A percentile compares a stretch with the other conserved stretches of the same genome.
Conservation (phyloP, 2,797 vertebrate genomes). For the Clarias laeviceps region DNA sequence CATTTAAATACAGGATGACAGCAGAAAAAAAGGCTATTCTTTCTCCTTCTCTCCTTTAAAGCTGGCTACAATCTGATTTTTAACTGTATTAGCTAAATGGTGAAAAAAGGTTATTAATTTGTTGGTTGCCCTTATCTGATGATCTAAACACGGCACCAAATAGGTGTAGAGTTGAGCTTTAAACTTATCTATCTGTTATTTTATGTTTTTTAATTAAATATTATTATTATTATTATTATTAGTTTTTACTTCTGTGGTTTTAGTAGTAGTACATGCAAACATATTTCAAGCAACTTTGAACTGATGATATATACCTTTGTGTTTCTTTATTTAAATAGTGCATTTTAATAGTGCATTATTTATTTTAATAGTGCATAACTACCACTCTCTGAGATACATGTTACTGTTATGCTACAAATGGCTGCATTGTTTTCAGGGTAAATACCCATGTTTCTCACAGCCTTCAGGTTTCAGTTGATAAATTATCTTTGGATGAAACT, state of each 20-base stretch:
- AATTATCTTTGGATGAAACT: slow-evolving; percentile 24
- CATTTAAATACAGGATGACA: slow-evolving; percentile 1
- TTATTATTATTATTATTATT: no score
- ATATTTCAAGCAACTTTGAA: neutral
- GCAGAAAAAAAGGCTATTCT: neutral
- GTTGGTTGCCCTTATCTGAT: neutral
- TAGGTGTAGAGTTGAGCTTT: neutral
- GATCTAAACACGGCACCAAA: neutral
- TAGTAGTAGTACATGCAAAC: neutral
- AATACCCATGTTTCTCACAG: slow-evolving; percentile 4
- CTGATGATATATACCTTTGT: neutral
- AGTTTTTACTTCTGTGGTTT: neutral
- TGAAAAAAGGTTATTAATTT: neutral
- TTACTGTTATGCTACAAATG: neutral
- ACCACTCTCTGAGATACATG: neutral
- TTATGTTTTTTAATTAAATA: neutral
- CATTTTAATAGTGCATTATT: neutral
- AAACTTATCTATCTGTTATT: neutral
- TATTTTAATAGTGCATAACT: neutral
- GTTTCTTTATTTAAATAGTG: neutral
- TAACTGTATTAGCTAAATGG: neutral
- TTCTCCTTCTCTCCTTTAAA: neutral
- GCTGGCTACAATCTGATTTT: neutral
- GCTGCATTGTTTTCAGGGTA: slow-evolving; percentile 1
- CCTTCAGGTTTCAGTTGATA: slow-evolving; percentile 4